Base-by-base conservation (phyloP, 2,888 invertebrate genomes). In the Orchestes rusci region DNA sequence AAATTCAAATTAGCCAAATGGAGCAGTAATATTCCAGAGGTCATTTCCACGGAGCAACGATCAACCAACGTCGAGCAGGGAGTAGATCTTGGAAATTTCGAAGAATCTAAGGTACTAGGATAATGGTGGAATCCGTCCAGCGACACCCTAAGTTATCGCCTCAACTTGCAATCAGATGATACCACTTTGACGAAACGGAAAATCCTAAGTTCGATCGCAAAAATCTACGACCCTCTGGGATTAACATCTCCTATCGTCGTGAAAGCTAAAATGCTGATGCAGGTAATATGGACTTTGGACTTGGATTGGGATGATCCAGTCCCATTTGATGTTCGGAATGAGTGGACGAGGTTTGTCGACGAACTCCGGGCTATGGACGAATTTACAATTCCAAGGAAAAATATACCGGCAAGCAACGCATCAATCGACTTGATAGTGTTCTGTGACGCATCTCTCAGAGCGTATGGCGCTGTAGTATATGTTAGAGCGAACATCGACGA, bases 141-240 rank as follows among this genome's bases (percentile, higher is more conserved):
- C n/a, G 10, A 23, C 10, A 23, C 10, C 10, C 10, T 23, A 23
- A 23, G 23, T 10, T 23, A 23, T 10, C 23, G 23, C 5, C 7
- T 23, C 23, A 23, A 23, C 10, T 23, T 23, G 10, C 7, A 5
- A 7, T 7, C 7, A 5, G 10, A 23, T 10, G 10, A 5, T 23
- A 23, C 5, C 23, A 10, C 23, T 10, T 23, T 5, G 23, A 33
- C 15, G 4, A 33, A 33, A n/a, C 15, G 34, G 7, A 16, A 15
- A 7, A 33, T 33, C 1, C 15, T 33, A 7, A 8, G 12, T 7
- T 12, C 16, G 8, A 33, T 33, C 4, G n/a, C 15, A 8, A 8
- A 33, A 13, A 33, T 33, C 10, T 33, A 12, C n/a, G 34, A 33
- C 34, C 13, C 16, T 13, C 5, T 33, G n/a, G 34, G 34, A 4